A percentile compares a stretch with the other conserved stretches of the same genome.
Conservation (phyloP, 2,888 invertebrate species). For the Diarsia mendica region DNA sequence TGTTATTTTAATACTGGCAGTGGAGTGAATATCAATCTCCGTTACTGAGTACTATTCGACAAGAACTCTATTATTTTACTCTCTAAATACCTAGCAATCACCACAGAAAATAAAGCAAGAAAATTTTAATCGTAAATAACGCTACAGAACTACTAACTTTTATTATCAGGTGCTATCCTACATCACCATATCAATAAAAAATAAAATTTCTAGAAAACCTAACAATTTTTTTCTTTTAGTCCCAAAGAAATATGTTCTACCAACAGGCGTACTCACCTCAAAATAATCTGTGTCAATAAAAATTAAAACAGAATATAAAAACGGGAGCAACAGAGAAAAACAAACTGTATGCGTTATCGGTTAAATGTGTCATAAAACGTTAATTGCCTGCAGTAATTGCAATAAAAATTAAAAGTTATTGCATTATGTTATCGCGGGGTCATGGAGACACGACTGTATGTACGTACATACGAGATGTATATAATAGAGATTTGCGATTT, state of each 20-base stretch:
- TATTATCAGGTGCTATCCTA: not conserved
- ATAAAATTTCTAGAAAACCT: not conserved
- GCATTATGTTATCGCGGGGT: slow-evolving; percentile 79
- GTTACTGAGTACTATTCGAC: no score
- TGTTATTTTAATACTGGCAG: not conserved
- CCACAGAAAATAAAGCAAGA: not conserved
- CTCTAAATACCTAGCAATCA: not conserved
- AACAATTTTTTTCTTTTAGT: not conserved
- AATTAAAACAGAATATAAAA: slow-evolving; percentile 66
- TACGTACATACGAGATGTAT: slow-evolving; percentile 13
- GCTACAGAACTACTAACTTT: not conserved
- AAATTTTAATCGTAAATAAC: not conserved
- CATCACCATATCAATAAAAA: not conserved
- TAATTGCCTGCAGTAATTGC: slow-evolving; percentile 85
- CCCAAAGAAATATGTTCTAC: not conserved
- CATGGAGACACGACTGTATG: slow-evolving; percentile 58
- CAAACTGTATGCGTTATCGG: slow-evolving; percentile 74
- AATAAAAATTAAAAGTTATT: slow-evolving; percentile 88
- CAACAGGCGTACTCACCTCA: slow-evolving; percentile 24
- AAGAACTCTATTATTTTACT: no score
- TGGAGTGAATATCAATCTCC: no score
- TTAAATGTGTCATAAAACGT: slow-evolving; percentile 79
- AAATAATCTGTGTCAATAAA: slow-evolving; percentile 66
- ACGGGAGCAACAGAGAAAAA: slow-evolving; percentile 66
- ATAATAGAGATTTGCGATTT: slow-evolving; percentile 2